phyloP scores from a whole-genome alignment of 92 coral and sea anemone species.

The Parazoanthus darwini region DNA sequence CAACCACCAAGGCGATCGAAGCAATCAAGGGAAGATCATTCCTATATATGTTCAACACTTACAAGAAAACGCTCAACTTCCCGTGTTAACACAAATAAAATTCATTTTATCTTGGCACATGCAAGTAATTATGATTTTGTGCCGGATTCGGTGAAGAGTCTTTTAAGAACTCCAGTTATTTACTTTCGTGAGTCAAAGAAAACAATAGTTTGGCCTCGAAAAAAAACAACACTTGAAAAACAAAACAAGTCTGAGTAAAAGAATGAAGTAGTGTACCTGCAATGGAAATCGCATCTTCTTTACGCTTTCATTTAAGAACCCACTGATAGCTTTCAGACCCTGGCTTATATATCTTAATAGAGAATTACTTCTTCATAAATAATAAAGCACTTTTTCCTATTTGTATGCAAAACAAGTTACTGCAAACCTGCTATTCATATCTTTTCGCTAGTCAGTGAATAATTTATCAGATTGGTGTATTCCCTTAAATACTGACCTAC shows the following conservation, averaged over 20 bases:
- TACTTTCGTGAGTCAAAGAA: not conserved
- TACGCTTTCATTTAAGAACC: constrained; percentile 11
- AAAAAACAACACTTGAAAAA: not conserved
- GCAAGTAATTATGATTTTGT: not conserved
- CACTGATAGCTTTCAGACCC: not conserved
- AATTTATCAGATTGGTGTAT: not conserved
- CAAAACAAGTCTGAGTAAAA: not conserved
- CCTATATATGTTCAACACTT: not conserved
- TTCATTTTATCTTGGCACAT: not conserved
- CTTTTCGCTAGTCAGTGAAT: not conserved
- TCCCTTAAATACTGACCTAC: not conserved
- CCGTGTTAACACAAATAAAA: not conserved
- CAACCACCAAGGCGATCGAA: not conserved
- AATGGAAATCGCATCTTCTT: not conserved
- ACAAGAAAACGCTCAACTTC: not conserved
- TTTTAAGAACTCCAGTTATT: not conserved
- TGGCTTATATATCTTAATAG: not conserved
- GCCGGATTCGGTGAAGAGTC: not conserved
- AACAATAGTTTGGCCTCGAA: not conserved
- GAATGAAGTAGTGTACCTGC: not conserved
- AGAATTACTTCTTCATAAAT: not conserved
- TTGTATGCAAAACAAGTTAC: not conserved
- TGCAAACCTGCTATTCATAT: not conserved
- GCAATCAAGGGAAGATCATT: not conserved
- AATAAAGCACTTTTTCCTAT: not conserved